Base-by-base conservation (phyloP, 2,888 invertebrate genomes). In the Mythimna lalbum region DNA sequence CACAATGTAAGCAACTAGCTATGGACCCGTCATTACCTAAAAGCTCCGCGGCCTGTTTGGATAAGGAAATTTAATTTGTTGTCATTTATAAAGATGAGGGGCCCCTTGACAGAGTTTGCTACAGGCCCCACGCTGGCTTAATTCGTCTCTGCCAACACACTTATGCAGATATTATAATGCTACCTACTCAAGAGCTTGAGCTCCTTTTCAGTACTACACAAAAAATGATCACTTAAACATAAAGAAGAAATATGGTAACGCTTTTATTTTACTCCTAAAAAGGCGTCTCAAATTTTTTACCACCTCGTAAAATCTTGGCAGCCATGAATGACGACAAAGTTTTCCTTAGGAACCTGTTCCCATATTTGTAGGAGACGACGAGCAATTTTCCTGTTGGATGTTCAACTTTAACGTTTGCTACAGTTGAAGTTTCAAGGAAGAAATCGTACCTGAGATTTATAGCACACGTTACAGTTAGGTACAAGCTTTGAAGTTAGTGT, bases 121-220 rank as follows among this genome's bases (percentile, higher is more conserved):
- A 14, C 14, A 14, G 39, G 14, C 14, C 39, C 39, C 12, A 12
- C 2, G 12, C 12, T 12, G 36, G 36, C 36, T 39, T 2, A 39
- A 39, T 39, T 14, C 39, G 39, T 4, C 39, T 3, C 39, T 39
- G 14, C 39, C 4, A 39, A 39, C 36, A 75, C 75, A 77, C 78
- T 77, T 81, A 82, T 80, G 84, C 60, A 76, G 70, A 80, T n/a
- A 49, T 80, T 19, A 47, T 80, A 76, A 36, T 39, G 43, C 7
- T 43, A 23, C 33, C 39, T 36, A 49, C 62, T 84, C 67, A 77
- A 84, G 72, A 67, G 76, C 21, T 56, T 50, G 9, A 39, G 10
- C 53, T 56, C 50, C 56, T 55, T 64, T 59, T 67, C 39, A 68
- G 23, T 39, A 23, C 50, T 47, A 23, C 50, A 23, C 57, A 57